Evolutionary conservation across 2,797 vertebrate species (phyloP).

Genomic region (Apodemus agrarius): DNA sequence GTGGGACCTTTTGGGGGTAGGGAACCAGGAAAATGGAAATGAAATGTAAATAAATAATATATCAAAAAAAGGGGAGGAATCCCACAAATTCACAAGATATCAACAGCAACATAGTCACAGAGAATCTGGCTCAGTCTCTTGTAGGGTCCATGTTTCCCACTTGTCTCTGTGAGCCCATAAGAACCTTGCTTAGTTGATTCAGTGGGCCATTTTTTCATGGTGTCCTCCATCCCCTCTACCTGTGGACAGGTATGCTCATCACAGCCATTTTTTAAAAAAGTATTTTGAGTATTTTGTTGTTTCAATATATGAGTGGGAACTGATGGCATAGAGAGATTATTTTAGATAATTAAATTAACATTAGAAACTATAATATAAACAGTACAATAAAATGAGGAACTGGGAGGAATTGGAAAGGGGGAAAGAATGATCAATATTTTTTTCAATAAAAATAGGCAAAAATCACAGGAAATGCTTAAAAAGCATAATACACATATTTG

Average conservation of each 20-base stretch:
- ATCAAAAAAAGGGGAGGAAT: no score
- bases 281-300: not conserved
- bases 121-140: not conserved
- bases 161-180: not conserved
- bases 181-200: not conserved
- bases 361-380: not conserved
- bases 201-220: no score
- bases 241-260: not conserved
- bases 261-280: no score
- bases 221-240: not conserved
- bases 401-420: not conserved
- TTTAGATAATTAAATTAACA: not conserved
- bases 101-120: not conserved
- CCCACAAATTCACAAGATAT: not conserved
- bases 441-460: not conserved
- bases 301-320: not conserved
- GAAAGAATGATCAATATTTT: not conserved
- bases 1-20: no score
- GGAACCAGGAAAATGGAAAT: no score
- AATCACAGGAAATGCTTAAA: not conserved
- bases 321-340: not conserved
- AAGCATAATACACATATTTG: not conserved
- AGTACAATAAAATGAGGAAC: not conserved
- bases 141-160: not conserved
- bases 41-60: no score